Conservation (phyloP, 2,113 vertebrate species). For the Anhinga rufa region DNA sequence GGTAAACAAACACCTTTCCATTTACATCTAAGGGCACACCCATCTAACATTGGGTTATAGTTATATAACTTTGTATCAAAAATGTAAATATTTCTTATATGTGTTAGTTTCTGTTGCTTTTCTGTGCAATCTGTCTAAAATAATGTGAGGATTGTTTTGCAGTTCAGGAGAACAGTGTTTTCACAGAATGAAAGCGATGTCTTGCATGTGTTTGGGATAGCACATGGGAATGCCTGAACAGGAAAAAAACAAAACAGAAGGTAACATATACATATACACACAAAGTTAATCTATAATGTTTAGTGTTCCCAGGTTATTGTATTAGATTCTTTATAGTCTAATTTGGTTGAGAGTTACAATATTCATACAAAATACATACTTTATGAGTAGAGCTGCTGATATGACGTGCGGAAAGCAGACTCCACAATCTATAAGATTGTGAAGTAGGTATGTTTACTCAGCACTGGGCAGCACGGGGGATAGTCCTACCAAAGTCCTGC, state of each 20-base stretch:
- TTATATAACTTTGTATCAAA: neutral
- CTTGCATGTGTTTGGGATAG: neutral
- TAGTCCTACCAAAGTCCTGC: no score
- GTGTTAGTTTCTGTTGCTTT: neutral
- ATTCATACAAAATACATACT: neutral
- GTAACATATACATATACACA: neutral
- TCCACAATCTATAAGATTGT: no score
- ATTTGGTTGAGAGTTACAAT: neutral
- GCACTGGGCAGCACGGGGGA: no score
- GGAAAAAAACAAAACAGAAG: neutral
- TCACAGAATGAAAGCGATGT: neutral
- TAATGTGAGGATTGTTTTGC: neutral
- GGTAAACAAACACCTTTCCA: neutral
- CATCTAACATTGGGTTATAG: neutral
- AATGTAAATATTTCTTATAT: neutral
- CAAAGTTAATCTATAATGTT: neutral
- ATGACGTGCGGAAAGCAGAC: no score
- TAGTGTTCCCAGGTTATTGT: neutral
- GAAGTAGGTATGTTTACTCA: no score
- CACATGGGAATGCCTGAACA: neutral
- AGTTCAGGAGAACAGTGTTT: neutral
- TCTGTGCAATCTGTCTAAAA: neutral
- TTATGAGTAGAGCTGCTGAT: neutral
- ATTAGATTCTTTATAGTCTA: neutral
- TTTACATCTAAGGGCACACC: neutral